phyloP scores from a whole-genome alignment of 2,888 invertebrate species.

The Monochamus alternatus region DNA sequence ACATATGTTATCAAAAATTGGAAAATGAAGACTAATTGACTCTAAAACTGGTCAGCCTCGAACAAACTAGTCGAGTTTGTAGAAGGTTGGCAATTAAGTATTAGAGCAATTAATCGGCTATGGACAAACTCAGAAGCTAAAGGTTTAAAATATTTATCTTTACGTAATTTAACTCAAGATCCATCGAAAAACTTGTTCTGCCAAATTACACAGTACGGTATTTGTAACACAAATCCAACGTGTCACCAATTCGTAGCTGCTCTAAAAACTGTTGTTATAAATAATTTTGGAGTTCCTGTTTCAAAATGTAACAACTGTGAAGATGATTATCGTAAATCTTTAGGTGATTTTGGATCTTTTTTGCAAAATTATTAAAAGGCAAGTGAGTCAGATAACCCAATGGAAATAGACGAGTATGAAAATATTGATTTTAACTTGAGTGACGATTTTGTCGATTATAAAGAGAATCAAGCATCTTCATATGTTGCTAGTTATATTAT shows the following conservation, averaged over 20 bases:
- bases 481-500: too few species aligned
- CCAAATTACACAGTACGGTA: conserved; percentile 38
- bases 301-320: conserved; percentile 35
- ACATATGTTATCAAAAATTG: conserved; percentile 33
- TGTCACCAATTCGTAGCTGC: conserved; percentile 19
- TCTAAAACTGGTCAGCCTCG: conserved; percentile 6
- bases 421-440: too few species aligned
- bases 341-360: conserved; percentile 15
- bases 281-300: conserved; percentile 34
- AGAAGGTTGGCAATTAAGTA: too few species aligned
- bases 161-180: conserved; percentile 37
- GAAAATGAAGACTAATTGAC: conserved; percentile 41
- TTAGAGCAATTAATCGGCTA: too few species aligned
- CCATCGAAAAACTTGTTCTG: conserved; percentile 44
- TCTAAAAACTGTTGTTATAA: conserved; percentile 42
- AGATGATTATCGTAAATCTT: conserved; percentile 36
- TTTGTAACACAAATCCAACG: conserved; percentile 35
- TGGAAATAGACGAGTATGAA: too few species aligned
- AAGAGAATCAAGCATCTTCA: too few species aligned
- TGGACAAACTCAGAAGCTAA: too few species aligned
- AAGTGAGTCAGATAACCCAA: too few species aligned
- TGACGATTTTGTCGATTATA: too few species aligned
- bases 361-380: conserved; percentile 10
- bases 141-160: too few species aligned
- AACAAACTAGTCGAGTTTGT: too few species aligned